Conservation (phyloP, 1,140 invertebrate genomes). For the Drosophila santomea region DNA sequence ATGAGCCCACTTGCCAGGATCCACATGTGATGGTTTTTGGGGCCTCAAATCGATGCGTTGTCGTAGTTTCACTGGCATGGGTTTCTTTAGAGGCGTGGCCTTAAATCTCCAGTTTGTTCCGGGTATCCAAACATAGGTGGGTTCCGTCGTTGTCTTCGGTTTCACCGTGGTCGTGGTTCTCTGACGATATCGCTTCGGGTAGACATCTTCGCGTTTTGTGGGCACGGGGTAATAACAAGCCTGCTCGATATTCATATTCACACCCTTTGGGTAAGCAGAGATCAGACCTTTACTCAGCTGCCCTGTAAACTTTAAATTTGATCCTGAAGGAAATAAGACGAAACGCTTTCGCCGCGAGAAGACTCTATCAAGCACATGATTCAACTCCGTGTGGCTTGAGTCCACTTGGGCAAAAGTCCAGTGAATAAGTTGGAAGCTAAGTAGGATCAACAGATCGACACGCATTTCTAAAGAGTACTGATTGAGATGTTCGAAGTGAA, state of each 20-base stretch:
- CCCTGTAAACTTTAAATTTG: slow-evolving; percentile 70
- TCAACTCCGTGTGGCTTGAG: slow-evolving; percentile 38
- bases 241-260: slow-evolving; percentile 65
- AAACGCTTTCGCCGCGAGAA: slow-evolving; percentile 75
- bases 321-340: slow-evolving; percentile 66
- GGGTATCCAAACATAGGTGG: slow-evolving; percentile 71
- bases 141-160: slow-evolving; percentile 50
- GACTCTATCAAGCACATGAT: slow-evolving; percentile 64
- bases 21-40: slow-evolving; percentile 11
- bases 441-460: slow-evolving; percentile 31
- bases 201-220: slow-evolving; percentile 64
- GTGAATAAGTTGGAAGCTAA: slow-evolving; percentile 14
- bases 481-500: slow-evolving; percentile 48
- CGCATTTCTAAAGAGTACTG: slow-evolving; percentile 56
- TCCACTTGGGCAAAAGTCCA: slow-evolving; percentile 7
- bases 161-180: slow-evolving; percentile 62
- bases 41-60: slow-evolving; percentile 57
- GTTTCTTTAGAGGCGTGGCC: slow-evolving; percentile 68
- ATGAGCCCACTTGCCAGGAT: slow-evolving; percentile 49
- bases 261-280: slow-evolving; percentile 55
- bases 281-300: slow-evolving; percentile 63
- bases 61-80: slow-evolving; percentile 37
- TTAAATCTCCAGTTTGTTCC: slow-evolving; percentile 76
- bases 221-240: slow-evolving; percentile 75
- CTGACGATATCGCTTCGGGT: slow-evolving; percentile 68